These are phyloP conservation scores for Indicator maculatus DNA, from an alignment of 2,113 vertebrate species.

Conservation along the genomic window DNA sequence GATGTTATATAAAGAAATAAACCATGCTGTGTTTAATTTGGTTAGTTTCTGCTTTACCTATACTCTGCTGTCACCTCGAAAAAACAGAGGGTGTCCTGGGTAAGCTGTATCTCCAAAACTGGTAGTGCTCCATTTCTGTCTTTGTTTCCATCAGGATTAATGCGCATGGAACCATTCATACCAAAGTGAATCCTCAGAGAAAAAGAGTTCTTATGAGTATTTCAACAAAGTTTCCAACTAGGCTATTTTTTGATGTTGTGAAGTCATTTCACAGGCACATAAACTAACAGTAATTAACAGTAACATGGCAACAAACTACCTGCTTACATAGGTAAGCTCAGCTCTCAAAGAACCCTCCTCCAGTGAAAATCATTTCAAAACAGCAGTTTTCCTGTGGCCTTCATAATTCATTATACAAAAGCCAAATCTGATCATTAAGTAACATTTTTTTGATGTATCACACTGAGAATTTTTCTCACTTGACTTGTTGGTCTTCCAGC, in stretches of 20 bases:
- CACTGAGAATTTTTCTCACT: background rate
- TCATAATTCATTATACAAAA: background rate
- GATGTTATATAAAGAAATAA: background rate
- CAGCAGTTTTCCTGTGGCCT: background rate
- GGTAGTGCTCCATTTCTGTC: slow-evolving; percentile 64
- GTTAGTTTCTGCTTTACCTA: slow-evolving; percentile 79
- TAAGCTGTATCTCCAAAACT: slow-evolving; percentile 83
- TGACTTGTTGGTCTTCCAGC: background rate
- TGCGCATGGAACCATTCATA: slow-evolving; percentile 90
- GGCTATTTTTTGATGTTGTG: background rate
- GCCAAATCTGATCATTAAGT: background rate
- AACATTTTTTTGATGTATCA: background rate
- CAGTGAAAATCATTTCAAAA: background rate
- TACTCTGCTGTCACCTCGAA: slow-evolving; percentile 87
- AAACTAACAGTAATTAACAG: background rate
- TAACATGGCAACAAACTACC: background rate
- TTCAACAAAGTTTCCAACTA: background rate
- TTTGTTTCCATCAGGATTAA: slow-evolving; percentile 80
- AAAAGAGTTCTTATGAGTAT: slow-evolving; percentile 1
- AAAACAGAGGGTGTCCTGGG: slow-evolving; percentile 85
- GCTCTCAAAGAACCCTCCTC: background rate
- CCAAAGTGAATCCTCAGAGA: slow-evolving; percentile 91
- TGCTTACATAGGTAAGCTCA: background rate
- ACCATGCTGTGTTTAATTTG: background rate
- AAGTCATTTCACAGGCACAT: background rate